Base-by-base conservation (phyloP, 2,113 vertebrate genomes). In the Microcebus lehilahytsara region DNA sequence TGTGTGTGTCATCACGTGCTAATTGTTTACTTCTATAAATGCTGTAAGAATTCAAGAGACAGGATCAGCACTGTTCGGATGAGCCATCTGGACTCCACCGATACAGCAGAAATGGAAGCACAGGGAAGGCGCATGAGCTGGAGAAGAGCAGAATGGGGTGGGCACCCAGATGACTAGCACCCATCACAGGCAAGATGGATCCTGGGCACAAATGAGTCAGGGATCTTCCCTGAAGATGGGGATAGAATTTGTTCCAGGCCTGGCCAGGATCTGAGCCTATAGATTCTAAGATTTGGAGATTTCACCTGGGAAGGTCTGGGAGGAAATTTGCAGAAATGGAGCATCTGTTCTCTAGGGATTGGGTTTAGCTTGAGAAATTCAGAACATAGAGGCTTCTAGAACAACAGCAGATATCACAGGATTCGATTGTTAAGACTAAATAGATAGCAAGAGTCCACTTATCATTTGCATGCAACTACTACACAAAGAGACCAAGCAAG, bases 381-480 rank as follows among this genome's bases (percentile, higher is more conserved):
- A 91, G 96, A 97, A 96, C 94, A 97, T 0, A 74, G 96, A 92
- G 89, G 89, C 74, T 97, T 97, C 96, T 96, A 96, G 92, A 97
- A 96, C 58, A 96, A 87, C 84, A 96, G 83, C 83, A 94, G 30
- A 80, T 96, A 96, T 78, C 85, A 64, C 93, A 87, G 0, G 6
- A 95, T 87, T 96, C 2, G 71, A 53, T 86, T 0, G 5, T 93
- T 60, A 79, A 85, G 60, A 96, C 81, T 0, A 37, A 89, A 40
- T 0, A 87, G 51, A 34, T 85, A 75, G 32, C 64, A 79, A 79
- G 77, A 85, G 34, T 91, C 91, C 81, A 67, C 37, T 34, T 42
- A 42, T 69, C n/a, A 37, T 40, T 69, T 93, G 23, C 27, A 58
- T 80, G 62, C 14, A 96, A n/a, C 58, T 79, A 87, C 60, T 58